Conservation (phyloP, 2,113 vertebrate genomes). For the Climacteris rufus region DNA sequence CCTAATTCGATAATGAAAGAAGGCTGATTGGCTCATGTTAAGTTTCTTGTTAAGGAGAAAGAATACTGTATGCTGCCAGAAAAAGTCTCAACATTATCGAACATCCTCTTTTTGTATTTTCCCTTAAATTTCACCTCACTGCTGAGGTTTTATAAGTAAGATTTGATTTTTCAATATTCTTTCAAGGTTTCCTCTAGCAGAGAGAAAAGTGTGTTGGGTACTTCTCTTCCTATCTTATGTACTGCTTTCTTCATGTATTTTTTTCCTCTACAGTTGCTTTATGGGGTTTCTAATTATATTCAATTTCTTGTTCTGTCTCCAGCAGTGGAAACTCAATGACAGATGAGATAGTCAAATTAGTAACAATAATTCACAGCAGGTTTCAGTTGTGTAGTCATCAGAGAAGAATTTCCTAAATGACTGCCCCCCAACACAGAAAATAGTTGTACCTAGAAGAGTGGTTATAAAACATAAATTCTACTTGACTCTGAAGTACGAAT, state of each 20-base stretch:
- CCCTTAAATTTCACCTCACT: background rate
- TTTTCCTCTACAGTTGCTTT: background rate
- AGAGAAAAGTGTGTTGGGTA: background rate
- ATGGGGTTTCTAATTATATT: background rate
- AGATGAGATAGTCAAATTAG: background rate
- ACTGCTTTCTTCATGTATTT: background rate
- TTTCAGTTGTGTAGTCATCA: background rate
- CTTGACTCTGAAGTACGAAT: background rate
- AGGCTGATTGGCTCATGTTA: background rate
- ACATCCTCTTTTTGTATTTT: background rate
- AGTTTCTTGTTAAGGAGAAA: background rate
- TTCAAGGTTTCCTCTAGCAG: background rate
- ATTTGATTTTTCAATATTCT: background rate
- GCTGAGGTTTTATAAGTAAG: background rate
- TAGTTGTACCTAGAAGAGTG: background rate
- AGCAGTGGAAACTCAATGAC: background rate
- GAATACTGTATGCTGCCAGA: background rate
- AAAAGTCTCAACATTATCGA: background rate
- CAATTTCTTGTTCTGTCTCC: background rate
- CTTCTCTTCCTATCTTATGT: background rate
- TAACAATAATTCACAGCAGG: background rate
- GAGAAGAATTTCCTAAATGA: background rate
- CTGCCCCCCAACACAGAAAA: background rate
- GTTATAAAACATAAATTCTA: background rate
- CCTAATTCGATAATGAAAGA: background rate